phyloP scores from a whole-genome alignment of 30 jellyfish, hydroid and myxozoan species.

The Cassiopea xamachana region DNA sequence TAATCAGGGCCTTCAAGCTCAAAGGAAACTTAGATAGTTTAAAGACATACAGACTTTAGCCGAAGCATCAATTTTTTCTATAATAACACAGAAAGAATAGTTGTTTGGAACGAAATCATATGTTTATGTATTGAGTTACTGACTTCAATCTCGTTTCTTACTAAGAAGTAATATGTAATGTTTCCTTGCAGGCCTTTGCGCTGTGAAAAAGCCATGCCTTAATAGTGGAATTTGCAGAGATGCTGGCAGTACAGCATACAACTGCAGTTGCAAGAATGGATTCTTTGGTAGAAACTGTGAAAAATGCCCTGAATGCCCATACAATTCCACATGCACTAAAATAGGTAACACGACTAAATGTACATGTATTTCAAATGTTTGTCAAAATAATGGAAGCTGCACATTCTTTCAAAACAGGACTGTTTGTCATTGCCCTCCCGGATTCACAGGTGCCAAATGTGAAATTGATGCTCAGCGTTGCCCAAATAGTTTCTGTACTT shows the following conservation, averaged over 20 bases:
- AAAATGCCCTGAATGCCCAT: slow-evolving; percentile 21
- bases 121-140: too few relatives aligned
- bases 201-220: slow-evolving; percentile 15
- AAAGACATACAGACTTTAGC: too few relatives aligned
- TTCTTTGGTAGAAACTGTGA: slow-evolving; percentile 19
- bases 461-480: neutral
- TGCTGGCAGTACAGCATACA: neutral
- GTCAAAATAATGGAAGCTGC: slow-evolving; percentile 31
- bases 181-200: slow-evolving; percentile 21
- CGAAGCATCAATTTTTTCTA: too few relatives aligned
- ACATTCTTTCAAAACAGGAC: neutral
- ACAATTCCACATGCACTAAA: slow-evolving; percentile 12
- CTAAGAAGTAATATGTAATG: neutral
- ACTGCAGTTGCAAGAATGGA: slow-evolving; percentile 12
- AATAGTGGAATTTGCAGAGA: slow-evolving; percentile 32
- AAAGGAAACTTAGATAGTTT: too few relatives aligned
- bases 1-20: too few relatives aligned
- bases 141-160: too few relatives aligned
- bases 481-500: neutral
- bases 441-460: slow-evolving; percentile 12
- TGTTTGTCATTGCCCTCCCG: slow-evolving; percentile 7
- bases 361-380: neutral
- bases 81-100: too few relatives aligned
- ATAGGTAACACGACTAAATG: neutral
- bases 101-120: too few relatives aligned